A percentile compares a stretch with the other conserved stretches of the same genome.
These are phyloP conservation scores for Ardeotis arabs DNA, from an alignment of 2,113 vertebrate species.

Conservation along the genomic window DNA sequence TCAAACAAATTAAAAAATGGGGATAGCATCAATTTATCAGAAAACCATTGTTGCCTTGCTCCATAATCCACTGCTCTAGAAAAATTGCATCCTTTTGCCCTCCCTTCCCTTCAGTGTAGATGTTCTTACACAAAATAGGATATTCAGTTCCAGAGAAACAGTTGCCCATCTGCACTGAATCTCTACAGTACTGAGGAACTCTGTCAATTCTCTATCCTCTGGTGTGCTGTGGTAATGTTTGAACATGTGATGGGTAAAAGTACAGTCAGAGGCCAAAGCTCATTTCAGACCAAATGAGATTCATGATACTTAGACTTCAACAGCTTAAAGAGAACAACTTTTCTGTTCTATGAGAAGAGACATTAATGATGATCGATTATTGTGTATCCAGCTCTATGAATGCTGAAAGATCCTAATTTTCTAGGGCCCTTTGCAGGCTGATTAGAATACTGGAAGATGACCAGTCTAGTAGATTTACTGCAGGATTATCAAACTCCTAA, in stretches of 20 bases:
- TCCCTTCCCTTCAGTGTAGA: background rate
- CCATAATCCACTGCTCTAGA: background rate
- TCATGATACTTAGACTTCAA: background rate
- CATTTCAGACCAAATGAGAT: background rate
- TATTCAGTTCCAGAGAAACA: background rate
- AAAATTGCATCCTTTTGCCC: background rate
- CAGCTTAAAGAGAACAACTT: background rate
- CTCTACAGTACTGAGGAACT: background rate
- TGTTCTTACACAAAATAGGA: background rate
- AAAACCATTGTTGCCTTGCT: background rate
- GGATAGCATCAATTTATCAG: background rate
- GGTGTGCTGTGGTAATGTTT: background rate
- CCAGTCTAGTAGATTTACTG: background rate
- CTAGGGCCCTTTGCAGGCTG: background rate
- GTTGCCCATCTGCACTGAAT: background rate
- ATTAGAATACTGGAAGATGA: background rate
- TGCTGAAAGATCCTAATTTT: background rate
- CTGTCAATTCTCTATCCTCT: background rate
- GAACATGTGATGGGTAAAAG: background rate
- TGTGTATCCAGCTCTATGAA: background rate
- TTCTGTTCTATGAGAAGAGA: background rate
- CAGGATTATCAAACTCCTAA: background rate
- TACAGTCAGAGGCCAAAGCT: background rate
- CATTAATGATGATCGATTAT: background rate
- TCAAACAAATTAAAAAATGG: background rate